Percentiles rank a stretch among this genome's conserved stretches.
These are phyloP conservation scores for Eumeta japonica DNA, from an alignment of 1,140 invertebrate species.

Conservation along the genomic window DNA sequence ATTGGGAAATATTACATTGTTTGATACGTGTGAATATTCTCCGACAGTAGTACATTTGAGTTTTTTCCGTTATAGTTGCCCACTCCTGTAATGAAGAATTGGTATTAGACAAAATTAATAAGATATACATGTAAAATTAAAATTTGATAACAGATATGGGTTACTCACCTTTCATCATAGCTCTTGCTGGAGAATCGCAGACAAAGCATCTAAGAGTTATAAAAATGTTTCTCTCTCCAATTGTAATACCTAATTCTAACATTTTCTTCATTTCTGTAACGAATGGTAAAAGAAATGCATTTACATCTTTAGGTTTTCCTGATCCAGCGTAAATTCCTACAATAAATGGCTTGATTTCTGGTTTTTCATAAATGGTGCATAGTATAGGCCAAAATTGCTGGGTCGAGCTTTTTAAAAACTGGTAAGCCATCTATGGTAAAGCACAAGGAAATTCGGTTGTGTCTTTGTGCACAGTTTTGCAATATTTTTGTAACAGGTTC, in stretches of 20 bases:
- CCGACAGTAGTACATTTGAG: conserved; percentile 6
- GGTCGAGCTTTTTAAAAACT: conserved; percentile 17
- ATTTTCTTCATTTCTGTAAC: background rate
- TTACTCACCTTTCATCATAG: conserved; percentile 12
- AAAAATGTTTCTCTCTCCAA: background rate
- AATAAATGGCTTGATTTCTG: conserved; percentile 2
- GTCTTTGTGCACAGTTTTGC: background rate
- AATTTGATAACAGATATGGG: no score
- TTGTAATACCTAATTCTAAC: background rate
- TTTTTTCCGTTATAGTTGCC: conserved; percentile 16
- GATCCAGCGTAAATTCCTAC: background rate
- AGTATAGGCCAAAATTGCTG: conserved; percentile 23
- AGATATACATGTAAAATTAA: no score
- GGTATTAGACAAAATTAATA: no score
- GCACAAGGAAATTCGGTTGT: conserved; percentile 8
- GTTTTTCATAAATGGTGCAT: conserved; percentile 14
- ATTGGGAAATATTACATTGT: conserved; percentile 18
- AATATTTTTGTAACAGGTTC: conserved; percentile 1
- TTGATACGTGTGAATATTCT: conserved; percentile 13
- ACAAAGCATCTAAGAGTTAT: conserved; percentile 9
- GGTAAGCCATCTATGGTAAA: conserved; percentile 17
- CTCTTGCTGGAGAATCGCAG: no score
- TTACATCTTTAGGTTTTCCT: conserved; percentile 1
- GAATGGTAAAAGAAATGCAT: background rate
- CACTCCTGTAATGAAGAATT: conserved; percentile 5